Evolutionary conservation across 1,140 invertebrate species (phyloP), one percentile per base, ranked within the genome.

Genomic region (Bilobella aurantiaca): DNA sequence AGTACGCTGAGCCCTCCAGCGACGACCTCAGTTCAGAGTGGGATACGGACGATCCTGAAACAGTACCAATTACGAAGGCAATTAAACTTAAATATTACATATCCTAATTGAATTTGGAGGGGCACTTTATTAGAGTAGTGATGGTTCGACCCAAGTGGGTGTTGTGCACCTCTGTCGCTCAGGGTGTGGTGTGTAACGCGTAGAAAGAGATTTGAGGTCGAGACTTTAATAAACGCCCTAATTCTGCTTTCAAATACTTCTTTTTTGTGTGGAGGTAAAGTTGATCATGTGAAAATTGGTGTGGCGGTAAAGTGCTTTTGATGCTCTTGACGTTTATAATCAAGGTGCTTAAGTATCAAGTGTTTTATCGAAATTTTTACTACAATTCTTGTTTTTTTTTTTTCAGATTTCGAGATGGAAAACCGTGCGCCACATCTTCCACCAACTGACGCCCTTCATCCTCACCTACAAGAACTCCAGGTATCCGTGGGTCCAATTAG

Each of bases 391-490:
- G 3, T 14, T 70, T 74, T 74, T 64, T 72, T 75, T 75, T 86
- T 86, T 75, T 25, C 83, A 95, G 91, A 86, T 86, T 74, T 94
- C 91, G 56, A 89, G 89, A 73, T 96, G 92, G 93, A 83, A 88
- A 66, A 95, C 94, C 79, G 83, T 96, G 32, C 82, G 91, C 56
- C 95, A 92, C 75, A 91, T 94, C 62, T 91, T 96, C 32, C 68
- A 73, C 37, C 90, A 93, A 75, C 94, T 91, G 90, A 93, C 92
- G 31, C 93, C 92, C 27, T 96, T 96, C 81, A 90, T 95, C 75
- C 93, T 96, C 79, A 95, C 91, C 0, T 96, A 94, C 81, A 95
- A 94, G 77, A 93, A 94, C 77, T 88, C 93, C 78, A 82, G 88
- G 67, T 96, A 96, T 80, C 93, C 91, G 58, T 97, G 93, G 93